Evolutionary conservation across 2,888 invertebrate genomes (phyloP).

Genomic region (Lucinisca nassula): DNA sequence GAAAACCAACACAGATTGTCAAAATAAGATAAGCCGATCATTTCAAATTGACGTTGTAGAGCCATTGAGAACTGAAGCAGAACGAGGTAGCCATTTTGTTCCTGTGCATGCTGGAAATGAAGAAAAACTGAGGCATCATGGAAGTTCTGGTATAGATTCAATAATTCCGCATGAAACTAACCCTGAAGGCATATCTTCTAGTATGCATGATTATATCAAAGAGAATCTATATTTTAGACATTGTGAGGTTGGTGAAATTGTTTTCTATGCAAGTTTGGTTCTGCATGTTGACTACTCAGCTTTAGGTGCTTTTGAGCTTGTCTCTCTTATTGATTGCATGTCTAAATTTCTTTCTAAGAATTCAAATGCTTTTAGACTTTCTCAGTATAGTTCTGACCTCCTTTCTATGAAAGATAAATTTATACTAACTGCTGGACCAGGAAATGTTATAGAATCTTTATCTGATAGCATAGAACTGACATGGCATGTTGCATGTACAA

Average conservation of each 20-base stretch:
- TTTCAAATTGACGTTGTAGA: constrained; percentile 62
- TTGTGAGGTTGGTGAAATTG: neutral
- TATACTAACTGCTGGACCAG: constrained; percentile 57
- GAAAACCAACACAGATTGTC: constrained; percentile 39
- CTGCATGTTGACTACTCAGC: constrained; percentile 31
- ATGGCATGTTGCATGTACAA: constrained; percentile 57
- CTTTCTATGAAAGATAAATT: constrained; percentile 21
- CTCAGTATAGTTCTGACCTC: neutral
- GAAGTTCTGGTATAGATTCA: constrained; percentile 36
- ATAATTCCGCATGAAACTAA: neutral
- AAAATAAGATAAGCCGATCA: constrained; percentile 55
- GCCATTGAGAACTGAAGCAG: constrained; percentile 51
- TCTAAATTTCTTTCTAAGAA: constrained; percentile 58
- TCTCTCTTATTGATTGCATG: constrained; percentile 15
- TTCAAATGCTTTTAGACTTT: constrained; percentile 29
- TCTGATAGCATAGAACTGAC: constrained; percentile 43
- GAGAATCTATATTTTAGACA: neutral
- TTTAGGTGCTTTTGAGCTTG: constrained; percentile 15
- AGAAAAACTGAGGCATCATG: constrained; percentile 31
- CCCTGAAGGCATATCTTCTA: neutral
- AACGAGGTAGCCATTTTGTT: constrained; percentile 57
- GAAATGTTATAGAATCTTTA: constrained; percentile 60
- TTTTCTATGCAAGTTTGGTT: constrained; percentile 52
- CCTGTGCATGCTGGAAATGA: constrained; percentile 52
- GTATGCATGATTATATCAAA: neutral